Base-by-base conservation (phyloP, 1,140 invertebrate species). In the Drosophila micromelanica region DNA sequence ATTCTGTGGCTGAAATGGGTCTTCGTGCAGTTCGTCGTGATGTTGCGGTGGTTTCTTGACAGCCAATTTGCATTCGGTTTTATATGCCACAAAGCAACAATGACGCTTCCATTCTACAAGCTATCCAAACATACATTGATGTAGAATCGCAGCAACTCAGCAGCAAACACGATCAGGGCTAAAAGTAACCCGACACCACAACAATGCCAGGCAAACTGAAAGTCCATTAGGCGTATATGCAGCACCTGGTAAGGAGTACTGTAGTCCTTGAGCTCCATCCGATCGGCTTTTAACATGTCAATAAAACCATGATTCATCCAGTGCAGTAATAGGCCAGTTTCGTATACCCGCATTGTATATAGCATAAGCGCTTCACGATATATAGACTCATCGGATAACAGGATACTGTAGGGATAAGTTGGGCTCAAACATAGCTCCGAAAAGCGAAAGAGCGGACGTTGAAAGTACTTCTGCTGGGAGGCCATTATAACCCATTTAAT, bases 61-160 rank as follows among this genome's bases (percentile, higher is more conserved):
- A 68, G 67, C 52, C 75, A 86, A 86, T 86, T 89, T 89, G 82
- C 82, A 86, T 86, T 78, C 74, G 68, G 65, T 86, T 86, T 68
- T 69, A 81, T 77, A 74, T 73, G 38, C 45, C 20, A 54, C 30
- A 59, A 74, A 74, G 32, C 42, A 60, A 73, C 55, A 65, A 49
- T 61, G 61, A 59, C 59, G 42, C 43, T 49, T 64, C 40, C 32
- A 37, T 20, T 61, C 77, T 86, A 85, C 57, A 85, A 57, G 35
- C 54, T 69, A 51, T 85, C 64, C 46, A 87, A 63, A 48, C 75
- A 89, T 5, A 79, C 54, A 59, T 82, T 77, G 20, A 54, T 77
- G 59, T 89, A 89, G 67, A 80, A 68, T 12, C 49, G 37, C 69
- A 89, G 45, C 23, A 89, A 17, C 57, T 89, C 84, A 4, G 69